Evolutionary conservation across 2,888 invertebrate species (phyloP).

Genomic region (Tenthredo distinguenda): DNA sequence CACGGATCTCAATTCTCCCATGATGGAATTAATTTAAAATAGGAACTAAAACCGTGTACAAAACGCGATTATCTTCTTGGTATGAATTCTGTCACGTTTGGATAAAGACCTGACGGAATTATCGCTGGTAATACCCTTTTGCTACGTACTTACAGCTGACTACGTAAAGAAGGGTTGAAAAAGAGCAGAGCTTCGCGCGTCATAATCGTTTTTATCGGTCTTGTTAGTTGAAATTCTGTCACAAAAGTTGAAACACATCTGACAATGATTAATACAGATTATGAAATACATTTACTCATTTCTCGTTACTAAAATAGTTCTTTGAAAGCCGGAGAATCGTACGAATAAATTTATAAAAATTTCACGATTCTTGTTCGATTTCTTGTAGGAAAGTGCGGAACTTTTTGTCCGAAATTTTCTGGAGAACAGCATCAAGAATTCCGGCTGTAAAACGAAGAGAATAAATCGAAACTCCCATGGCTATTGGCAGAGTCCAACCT

Average conservation of each 20-base stretch:
- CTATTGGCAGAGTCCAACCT: constrained; percentile 3
- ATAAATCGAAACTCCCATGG: constrained; percentile 20
- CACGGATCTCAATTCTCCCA: not conserved
- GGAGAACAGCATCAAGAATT: not conserved
- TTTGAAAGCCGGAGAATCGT: not conserved
- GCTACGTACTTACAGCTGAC: not conserved
- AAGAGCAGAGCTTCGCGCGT: not conserved
- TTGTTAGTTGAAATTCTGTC: not conserved
- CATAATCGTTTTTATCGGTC: not conserved
- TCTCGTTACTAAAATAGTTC: not conserved
- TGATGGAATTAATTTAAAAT: not conserved
- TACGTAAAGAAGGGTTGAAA: not conserved
- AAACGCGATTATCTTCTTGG: not conserved
- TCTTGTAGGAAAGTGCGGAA: not conserved
- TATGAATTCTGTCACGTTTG: constrained; percentile 8
- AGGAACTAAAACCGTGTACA: not conserved
- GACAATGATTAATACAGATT: not conserved
- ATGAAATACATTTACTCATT: not conserved
- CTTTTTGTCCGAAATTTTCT: not conserved
- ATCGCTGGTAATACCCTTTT: not conserved
- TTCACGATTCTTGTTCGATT: not conserved
- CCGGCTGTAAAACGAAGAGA: not conserved
- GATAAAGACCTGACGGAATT: constrained; percentile 10
- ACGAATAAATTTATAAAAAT: not conserved
- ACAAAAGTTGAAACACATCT: not conserved